Evolutionary conservation across 2,113 vertebrate genomes (phyloP).

Genomic region (Fukomys damarensis): DNA sequence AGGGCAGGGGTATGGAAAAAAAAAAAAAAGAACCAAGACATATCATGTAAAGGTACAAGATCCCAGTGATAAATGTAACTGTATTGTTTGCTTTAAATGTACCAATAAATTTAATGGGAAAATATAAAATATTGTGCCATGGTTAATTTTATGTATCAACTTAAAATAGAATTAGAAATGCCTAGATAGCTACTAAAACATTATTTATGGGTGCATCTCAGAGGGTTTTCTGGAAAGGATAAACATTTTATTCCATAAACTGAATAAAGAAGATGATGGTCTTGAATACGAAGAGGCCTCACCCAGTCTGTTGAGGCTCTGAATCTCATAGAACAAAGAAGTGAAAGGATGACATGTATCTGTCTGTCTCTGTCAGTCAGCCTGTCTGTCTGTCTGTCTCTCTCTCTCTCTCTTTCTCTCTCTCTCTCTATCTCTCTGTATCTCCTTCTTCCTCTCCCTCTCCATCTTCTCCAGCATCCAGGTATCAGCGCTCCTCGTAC

Average conservation of each 20-base stretch:
- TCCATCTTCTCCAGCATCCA: neutral
- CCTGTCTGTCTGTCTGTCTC: neutral
- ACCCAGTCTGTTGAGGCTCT: neutral
- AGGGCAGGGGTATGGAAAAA: too few relatives aligned
- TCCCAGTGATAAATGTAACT: too few relatives aligned
- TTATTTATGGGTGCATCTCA: neutral
- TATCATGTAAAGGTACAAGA: too few relatives aligned
- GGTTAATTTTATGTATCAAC: neutral
- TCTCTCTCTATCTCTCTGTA: neutral
- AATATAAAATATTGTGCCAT: neutral
- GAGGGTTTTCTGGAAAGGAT: neutral
- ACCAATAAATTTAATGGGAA: too few relatives aligned
- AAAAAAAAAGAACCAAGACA: too few relatives aligned
- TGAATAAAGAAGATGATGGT: neutral
- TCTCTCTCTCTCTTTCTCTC: neutral
- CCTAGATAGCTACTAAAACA: neutral
- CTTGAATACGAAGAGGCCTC: neutral
- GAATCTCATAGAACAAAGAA: neutral
- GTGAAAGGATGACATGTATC: neutral
- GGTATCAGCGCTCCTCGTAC: neutral
- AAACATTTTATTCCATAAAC: neutral
- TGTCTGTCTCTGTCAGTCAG: neutral
- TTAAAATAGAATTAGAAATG: neutral
- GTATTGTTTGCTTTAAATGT: too few relatives aligned
- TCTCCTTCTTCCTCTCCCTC: neutral